These are phyloP conservation scores for Anguilla anguilla DNA, from an alignment of 2,797 vertebrate species.

Conservation along the genomic window DNA sequence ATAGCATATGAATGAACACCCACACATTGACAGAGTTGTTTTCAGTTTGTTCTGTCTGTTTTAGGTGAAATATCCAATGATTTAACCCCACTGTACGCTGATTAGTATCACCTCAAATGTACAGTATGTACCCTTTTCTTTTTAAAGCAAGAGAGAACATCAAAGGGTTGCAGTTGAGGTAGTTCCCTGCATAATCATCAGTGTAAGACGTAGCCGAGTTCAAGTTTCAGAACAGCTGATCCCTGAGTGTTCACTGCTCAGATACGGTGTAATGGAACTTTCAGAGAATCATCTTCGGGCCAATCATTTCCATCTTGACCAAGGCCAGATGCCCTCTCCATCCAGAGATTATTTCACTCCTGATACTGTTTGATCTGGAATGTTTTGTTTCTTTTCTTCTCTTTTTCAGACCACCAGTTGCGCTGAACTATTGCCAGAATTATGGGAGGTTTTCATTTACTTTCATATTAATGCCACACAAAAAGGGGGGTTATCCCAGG, in stretches of 20 bases:
- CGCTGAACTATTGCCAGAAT: constrained; percentile 65
- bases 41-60: constrained; percentile 1
- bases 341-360: constrained; percentile 53
- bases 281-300: constrained; percentile 37
- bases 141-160: neutral
- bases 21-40: neutral
- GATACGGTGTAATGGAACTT: constrained; percentile 8
- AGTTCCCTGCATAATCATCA: constrained; percentile 1
- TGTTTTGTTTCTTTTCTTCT: constrained; percentile 62
- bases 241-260: constrained; percentile 10
- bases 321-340: constrained; percentile 43
- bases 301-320: constrained; percentile 34
- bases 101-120: constrained; percentile 27
- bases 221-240: constrained; percentile 28
- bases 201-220: constrained; percentile 20
- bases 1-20: neutral
- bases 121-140: neutral
- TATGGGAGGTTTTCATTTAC: constrained; percentile 65
- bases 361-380: constrained; percentile 54
- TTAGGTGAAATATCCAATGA: neutral
- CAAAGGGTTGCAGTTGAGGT: constrained; percentile 19
- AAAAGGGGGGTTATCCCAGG: constrained; percentile 58
- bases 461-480: constrained; percentile 64
- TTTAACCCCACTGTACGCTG: neutral
- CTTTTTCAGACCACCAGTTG: constrained; percentile 67